Evolutionary conservation across 2,888 invertebrate genomes (phyloP).

Genomic region (Uropetala carovei): DNA sequence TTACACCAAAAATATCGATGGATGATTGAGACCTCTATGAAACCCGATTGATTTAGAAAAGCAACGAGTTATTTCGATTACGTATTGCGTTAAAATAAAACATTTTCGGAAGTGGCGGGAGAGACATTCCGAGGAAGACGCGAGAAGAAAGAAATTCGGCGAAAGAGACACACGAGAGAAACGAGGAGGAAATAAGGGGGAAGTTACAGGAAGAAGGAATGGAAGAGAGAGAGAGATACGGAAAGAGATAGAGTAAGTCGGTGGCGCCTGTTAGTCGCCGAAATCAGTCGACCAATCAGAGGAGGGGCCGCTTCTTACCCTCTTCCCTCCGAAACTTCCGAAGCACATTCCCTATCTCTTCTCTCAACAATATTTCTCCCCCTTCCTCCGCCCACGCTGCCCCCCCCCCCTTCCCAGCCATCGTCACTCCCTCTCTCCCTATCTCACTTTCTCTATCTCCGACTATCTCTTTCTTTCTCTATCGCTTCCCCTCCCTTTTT

Average conservation of each 20-base stretch:
- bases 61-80: neutral
- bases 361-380: conserved; percentile 54
- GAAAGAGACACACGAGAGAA: neutral
- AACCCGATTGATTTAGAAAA: too few species aligned
- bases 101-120: neutral
- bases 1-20: too few species aligned
- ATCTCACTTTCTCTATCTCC: neutral
- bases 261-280: conserved; percentile 51
- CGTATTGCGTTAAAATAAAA: neutral
- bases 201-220: neutral
- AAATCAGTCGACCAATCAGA: conserved; percentile 61
- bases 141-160: neutral
- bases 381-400: neutral
- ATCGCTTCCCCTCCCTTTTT: neutral
- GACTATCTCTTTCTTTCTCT: conserved; percentile 20
- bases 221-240: neutral
- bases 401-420: conserved; percentile 20
- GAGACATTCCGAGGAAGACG: neutral
- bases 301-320: conserved; percentile 44
- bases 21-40: too few species aligned
- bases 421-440: conserved; percentile 19
- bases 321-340: conserved; percentile 38
- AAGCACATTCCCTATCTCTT: conserved; percentile 59
- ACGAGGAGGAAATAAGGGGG: neutral
- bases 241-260: neutral